Evolutionary conservation across 2,113 vertebrate species (phyloP).

Genomic region (Poecilia latipinna): DNA sequence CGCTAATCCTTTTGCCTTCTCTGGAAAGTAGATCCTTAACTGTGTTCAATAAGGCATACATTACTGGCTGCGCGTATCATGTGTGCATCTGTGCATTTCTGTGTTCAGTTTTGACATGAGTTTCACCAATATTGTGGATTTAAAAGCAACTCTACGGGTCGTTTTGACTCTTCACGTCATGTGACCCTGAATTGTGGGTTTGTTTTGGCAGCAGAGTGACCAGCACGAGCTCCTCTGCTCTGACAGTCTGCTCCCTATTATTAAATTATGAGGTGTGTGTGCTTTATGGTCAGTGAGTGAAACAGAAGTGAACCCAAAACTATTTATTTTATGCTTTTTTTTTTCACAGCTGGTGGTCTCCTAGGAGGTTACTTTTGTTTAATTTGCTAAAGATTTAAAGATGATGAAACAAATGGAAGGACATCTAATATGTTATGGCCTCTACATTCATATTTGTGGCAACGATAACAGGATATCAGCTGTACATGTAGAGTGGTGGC

Average conservation of each 20-base stretch:
- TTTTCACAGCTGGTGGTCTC: background rate
- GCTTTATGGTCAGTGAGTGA: background rate
- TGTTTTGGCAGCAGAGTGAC: constrained; percentile 49
- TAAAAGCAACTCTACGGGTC: constrained; percentile 27
- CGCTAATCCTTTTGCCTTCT: constrained; percentile 71
- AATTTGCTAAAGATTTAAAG: background rate
- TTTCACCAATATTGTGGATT: constrained; percentile 5
- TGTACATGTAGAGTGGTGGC: background rate
- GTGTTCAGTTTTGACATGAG: constrained; percentile 1
- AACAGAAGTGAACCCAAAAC: background rate
- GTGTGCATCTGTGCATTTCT: background rate
- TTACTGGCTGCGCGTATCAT: constrained; percentile 1
- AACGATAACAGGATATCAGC: background rate
- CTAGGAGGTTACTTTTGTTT: background rate
- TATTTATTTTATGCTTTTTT: background rate
- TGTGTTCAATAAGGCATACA: constrained; percentile 8
- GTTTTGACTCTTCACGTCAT: constrained; percentile 34
- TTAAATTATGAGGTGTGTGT: constrained; percentile 65
- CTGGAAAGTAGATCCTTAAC: constrained; percentile 57
- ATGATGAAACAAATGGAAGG: too few species aligned
- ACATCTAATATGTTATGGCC: background rate
- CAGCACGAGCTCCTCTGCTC: constrained; percentile 50
- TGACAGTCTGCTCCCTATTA: constrained; percentile 66
- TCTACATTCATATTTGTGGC: background rate
- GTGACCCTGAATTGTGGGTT: constrained; percentile 52